These are phyloP conservation scores for Ormyrus labotus DNA, from an alignment of 2,888 invertebrate species.

Conservation along the genomic window DNA sequence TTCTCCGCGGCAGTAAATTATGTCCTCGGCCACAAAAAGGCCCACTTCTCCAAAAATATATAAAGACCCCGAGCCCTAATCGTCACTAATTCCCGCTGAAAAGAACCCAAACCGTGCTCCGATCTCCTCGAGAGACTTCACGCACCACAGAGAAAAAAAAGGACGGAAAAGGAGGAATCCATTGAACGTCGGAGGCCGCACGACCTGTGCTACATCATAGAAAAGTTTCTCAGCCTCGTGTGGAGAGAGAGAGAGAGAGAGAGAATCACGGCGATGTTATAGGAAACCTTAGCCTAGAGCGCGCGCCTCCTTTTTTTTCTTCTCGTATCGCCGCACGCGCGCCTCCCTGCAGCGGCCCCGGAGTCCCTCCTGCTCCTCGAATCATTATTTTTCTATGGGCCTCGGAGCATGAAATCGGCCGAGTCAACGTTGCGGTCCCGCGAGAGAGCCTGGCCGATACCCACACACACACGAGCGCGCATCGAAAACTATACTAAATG, in stretches of 20 bases:
- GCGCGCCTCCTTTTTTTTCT: conserved; percentile 23
- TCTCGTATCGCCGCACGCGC: conserved; percentile 13
- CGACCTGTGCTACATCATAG: conserved; percentile 29
- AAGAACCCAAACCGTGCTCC: conserved; percentile 13
- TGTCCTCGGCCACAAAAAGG: conserved; percentile 24
- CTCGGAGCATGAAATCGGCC: conserved; percentile 52
- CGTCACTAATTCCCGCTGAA: conserved; percentile 47
- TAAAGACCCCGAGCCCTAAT: conserved; percentile 31
- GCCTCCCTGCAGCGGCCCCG: conserved; percentile 46
- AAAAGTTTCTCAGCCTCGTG: conserved; percentile 44
- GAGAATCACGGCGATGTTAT: no score
- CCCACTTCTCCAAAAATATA: conserved; percentile 8
- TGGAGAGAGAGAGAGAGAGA: no score
- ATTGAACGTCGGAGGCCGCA: conserved; percentile 14
- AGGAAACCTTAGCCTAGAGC: no score
- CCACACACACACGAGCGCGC: no score
- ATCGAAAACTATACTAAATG: conserved; percentile 42
- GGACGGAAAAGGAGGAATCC: conserved; percentile 30
- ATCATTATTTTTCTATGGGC: conserved; percentile 54
- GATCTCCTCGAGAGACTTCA: not conserved
- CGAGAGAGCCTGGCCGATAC: not conserved
- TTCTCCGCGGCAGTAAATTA: conserved; percentile 23
- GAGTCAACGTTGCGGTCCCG: conserved; percentile 50
- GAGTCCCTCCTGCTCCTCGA: conserved; percentile 24
- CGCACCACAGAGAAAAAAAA: not conserved